Evolutionary conservation across 2,113 vertebrate species (phyloP), one percentile per base, ranked within the genome.

Genomic region (Polyodon spathula): DNA sequence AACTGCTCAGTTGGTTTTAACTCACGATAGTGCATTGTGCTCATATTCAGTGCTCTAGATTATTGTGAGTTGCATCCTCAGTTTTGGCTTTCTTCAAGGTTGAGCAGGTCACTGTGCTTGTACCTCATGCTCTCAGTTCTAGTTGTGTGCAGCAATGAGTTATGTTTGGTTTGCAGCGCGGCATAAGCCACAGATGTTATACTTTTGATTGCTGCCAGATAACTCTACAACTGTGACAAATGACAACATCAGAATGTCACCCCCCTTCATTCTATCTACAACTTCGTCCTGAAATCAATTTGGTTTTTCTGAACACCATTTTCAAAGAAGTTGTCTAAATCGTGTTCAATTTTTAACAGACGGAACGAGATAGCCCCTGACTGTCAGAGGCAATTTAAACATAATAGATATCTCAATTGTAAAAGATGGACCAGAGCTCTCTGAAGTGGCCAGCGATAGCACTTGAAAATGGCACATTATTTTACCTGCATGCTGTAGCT

Each of bases 321-420:
- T 65, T 60, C 37, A n/a, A 27, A 54, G 27, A 65, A 38, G 50
- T 59, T 60, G 52, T 59, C 52, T 65, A 54, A 65, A 65, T 55
- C 7, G 51, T 65, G 48, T 59, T 59, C 57, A 59, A 60, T 54
- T 54, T 59, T 65, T 56, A 65, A 61, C 43, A 10, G 51, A 17
- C 6, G 42, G 53, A 41, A 56, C 37, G 48, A 40, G 43, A 40
- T 40, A 16, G 41, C 8, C n/a, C 40, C 40, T 38, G 51, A 42
- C 57, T 65, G 58, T 60, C 51, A 48, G 53, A 65, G 17, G 53
- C 58, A 56, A 56, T 65, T 61, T 65, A 37, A 65, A 65, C 16
- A 50, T 54, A 65, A 65, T 65, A 38, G 56, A 64, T 50, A 64
- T 52, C 46, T 54, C 58, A 55, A 60, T 52, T 65, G 63, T 37